These are phyloP conservation scores for Dendrocopos noguchii DNA, from an alignment of 2,113 vertebrate genomes.

Conservation along the genomic window DNA sequence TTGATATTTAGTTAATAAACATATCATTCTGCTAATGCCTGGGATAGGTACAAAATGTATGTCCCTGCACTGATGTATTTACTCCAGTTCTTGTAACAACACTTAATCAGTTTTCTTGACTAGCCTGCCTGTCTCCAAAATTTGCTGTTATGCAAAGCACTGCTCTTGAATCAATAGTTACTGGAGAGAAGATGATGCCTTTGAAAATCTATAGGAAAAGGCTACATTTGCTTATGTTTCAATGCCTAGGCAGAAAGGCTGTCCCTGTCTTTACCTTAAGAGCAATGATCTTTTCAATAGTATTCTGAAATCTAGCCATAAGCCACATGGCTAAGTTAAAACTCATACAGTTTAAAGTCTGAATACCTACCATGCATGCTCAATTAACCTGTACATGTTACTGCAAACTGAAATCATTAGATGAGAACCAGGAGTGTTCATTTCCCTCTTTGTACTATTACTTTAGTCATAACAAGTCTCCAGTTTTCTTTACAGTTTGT, in stretches of 20 bases:
- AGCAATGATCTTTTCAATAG: background rate
- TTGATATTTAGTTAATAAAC: background rate
- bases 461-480: background rate
- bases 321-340: background rate
- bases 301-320: background rate
- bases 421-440: background rate
- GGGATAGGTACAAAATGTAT: background rate
- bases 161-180: background rate
- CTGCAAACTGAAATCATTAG: background rate
- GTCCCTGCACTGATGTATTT: background rate
- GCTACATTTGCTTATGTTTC: background rate
- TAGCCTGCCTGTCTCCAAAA: background rate
- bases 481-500: background rate
- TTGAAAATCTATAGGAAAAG: background rate
- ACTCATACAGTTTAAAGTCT: background rate
- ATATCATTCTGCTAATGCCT: background rate
- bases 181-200: background rate
- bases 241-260: background rate
- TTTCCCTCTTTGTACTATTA: background rate
- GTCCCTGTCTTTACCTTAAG: background rate
- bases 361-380: background rate
- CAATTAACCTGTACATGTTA: background rate
- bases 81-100: background rate
- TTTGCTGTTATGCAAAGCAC: background rate
- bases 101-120: background rate